phyloP scores from a whole-genome alignment of 2,797 vertebrate species.

The Dryobates pubescens region DNA sequence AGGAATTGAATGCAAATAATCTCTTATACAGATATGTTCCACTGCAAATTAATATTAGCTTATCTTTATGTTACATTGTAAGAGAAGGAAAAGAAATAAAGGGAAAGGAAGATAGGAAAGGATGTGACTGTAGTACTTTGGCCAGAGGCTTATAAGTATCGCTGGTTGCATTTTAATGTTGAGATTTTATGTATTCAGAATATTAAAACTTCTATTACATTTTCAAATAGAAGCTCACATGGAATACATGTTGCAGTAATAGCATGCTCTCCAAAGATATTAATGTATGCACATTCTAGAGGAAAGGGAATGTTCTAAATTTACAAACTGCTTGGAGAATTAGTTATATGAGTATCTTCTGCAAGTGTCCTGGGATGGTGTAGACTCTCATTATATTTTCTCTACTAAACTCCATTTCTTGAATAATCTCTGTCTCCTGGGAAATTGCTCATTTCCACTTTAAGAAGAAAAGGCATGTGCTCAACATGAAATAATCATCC shows the following conservation, averaged over 20 bases:
- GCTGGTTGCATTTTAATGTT: constrained; percentile 14
- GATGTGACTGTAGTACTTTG: background rate
- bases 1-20: constrained; percentile 46
- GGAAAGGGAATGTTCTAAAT: constrained; percentile 20
- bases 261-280: background rate
- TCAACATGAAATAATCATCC: background rate
- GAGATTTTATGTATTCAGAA: constrained; percentile 23
- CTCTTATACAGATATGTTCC: constrained; percentile 8
- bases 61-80: constrained; percentile 46
- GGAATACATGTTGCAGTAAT: constrained; percentile 11
- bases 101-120: constrained; percentile 19
- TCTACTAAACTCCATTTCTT: background rate
- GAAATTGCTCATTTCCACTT: constrained; percentile 13
- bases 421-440: constrained; percentile 33
- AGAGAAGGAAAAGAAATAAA: constrained; percentile 43
- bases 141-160: constrained; percentile 19
- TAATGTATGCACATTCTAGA: background rate
- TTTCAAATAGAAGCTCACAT: constrained; percentile 52
- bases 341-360: constrained; percentile 3
- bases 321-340: constrained; percentile 35
- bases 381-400: constrained; percentile 31
- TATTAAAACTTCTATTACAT: constrained; percentile 44
- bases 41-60: constrained; percentile 53
- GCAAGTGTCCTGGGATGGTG: background rate
- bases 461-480: constrained; percentile 11